phyloP scores from a whole-genome alignment of 1,140 invertebrate species.

The Cyrtorhinus lividipennis region DNA sequence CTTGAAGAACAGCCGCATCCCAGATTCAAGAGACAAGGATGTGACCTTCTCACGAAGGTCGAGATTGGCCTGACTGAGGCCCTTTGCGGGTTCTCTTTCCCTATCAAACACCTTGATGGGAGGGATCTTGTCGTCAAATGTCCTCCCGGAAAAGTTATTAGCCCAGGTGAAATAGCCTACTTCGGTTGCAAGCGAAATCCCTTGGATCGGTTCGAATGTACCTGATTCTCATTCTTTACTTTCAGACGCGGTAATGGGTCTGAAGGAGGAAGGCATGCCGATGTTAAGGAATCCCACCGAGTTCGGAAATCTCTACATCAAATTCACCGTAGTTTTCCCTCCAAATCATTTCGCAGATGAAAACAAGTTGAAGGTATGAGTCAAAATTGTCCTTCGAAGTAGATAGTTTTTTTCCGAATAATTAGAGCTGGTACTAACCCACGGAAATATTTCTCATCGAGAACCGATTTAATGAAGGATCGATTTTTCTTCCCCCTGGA shows the following conservation, averaged over 20 bases:
- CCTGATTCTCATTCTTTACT: conserved; percentile 33
- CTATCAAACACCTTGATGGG: conserved; percentile 72
- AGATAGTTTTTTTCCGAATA: not conserved
- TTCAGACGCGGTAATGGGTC: conserved; percentile 60
- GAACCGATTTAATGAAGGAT: not conserved
- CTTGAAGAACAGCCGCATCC: conserved; percentile 69
- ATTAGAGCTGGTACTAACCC: not conserved
- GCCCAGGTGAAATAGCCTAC: conserved; percentile 38
- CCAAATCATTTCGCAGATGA: conserved; percentile 59
- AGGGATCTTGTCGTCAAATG: conserved; percentile 57
- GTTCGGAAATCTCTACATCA: conserved; percentile 73
- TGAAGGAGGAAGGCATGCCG: conserved; percentile 84
- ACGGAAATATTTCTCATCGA: not conserved
- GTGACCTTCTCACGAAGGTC: conserved; percentile 61
- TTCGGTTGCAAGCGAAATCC: too few relatives aligned
- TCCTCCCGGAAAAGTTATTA: conserved; percentile 55
- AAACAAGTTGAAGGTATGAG: conserved; percentile 41
- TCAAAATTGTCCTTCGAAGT: not conserved
- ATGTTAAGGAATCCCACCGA: conserved; percentile 64
- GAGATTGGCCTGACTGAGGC: conserved; percentile 70
- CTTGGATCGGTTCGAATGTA: not conserved
- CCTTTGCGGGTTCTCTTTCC: conserved; percentile 73
- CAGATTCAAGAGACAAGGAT: conserved; percentile 53
- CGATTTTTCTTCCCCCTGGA: not conserved
- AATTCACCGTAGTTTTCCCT: conserved; percentile 75